Evolutionary conservation across 2,888 invertebrate species (phyloP).

Genomic region (Polietes domitor): DNA sequence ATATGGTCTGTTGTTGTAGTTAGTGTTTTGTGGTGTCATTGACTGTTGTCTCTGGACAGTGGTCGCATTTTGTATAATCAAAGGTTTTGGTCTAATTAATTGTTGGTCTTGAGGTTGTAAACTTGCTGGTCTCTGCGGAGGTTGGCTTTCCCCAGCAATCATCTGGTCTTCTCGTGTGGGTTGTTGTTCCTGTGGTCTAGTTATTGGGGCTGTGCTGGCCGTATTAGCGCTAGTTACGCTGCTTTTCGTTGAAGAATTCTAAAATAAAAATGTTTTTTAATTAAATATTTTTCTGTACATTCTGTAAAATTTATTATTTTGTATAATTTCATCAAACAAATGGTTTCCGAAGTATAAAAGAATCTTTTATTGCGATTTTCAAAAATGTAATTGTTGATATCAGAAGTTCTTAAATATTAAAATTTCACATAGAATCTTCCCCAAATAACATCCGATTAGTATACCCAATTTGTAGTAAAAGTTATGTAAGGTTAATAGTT

Average conservation of each 20-base stretch:
- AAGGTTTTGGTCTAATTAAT: conserved; percentile 70
- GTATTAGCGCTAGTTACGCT: conserved; percentile 53
- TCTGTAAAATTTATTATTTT: no score
- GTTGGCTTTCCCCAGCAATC: conserved; percentile 22
- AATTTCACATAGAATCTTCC: no score
- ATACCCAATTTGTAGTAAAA: no score
- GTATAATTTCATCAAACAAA: no score
- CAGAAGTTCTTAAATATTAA: no score
- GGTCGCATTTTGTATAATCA: conserved; percentile 67
- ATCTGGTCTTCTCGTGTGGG: conserved; percentile 11
- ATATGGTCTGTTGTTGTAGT: conserved; percentile 16
- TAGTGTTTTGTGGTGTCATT: conserved; percentile 54
- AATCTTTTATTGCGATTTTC: no score
- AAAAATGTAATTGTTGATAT: no score
- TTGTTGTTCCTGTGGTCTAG: conserved; percentile 15
- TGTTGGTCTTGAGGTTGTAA: conserved; percentile 56
- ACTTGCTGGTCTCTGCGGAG: conserved; percentile 42
- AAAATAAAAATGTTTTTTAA: not conserved
- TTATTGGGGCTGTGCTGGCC: conserved; percentile 41
- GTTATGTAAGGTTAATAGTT: no score
- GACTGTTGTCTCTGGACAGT: conserved; percentile 60
- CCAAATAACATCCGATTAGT: no score
- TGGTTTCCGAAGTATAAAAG: no score
- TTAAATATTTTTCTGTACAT: no score
- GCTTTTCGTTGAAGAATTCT: conserved; percentile 50